Base-by-base conservation (phyloP, 2,797 vertebrate genomes). In the Muraenolepis orangiensis region DNA sequence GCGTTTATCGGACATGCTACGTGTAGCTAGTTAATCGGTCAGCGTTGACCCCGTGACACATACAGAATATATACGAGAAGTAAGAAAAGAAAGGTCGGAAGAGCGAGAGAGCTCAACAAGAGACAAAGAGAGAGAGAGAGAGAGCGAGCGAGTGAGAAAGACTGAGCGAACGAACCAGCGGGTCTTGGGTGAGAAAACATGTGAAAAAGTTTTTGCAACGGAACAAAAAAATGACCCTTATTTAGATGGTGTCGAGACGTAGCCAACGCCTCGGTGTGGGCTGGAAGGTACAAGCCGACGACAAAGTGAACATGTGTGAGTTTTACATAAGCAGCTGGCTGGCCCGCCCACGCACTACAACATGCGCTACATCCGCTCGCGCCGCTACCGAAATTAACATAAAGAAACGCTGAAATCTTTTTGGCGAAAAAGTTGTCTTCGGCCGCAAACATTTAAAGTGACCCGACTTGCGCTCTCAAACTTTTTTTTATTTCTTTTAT, bases 261-360 rank as follows among this genome's bases (percentile, higher is more conserved):
- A 70, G 4, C 87, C 81, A 77, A 84, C 80, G 76, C 75, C 71
- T 85, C 82, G 8, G 69, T 76, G 87, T 87, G 81, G 83, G 85
- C 82, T 36, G 76, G 38, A 14, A 66, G 69, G 74, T 57, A 78
- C 73, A 71, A 74, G 31, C 28, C 6, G 79, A 78, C 18, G 14
- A 77, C 69, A 13, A 79, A 72, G 57, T 13, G 4, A 80, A 80
- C 79, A 78, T 73, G 78, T 86, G 79, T 80, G 68, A 66, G 18
- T 74, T n/a, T 61, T 84, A 73, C 74, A 74, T 2, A 11, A 82
- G 81, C 86, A 86, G 86, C 89, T 89, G 88, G 86, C 89, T 89
- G 88, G 78, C 18, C 75, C 86, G 29, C 87, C 87, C 80, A 87
- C 84, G 12, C 79, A 26, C 12, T 2, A 69, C 68, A 69, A 31